Evolutionary conservation across 1,140 invertebrate species (phyloP).

Genomic region (Zophobas morio): DNA sequence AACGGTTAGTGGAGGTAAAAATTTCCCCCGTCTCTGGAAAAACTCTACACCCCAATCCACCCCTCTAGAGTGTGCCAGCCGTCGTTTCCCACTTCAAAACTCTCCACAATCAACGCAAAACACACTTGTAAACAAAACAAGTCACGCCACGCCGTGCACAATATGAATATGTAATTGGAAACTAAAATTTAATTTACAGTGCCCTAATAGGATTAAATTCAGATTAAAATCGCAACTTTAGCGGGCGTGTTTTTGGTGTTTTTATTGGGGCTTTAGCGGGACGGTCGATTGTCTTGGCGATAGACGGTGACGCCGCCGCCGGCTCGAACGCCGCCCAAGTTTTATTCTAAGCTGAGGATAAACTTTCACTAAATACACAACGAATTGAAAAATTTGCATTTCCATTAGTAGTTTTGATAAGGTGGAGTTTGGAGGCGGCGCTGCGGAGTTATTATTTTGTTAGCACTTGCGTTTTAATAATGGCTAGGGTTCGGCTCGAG

Average conservation of each 20-base stretch:
- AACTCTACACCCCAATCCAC: too few relatives aligned
- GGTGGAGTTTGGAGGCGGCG: slow-evolving; percentile 4
- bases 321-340: neutral
- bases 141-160: slow-evolving; percentile 38
- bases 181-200: slow-evolving; percentile 56
- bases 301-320: neutral
- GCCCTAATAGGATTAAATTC: slow-evolving; percentile 55
- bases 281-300: slow-evolving; percentile 1
- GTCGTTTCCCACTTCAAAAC: slow-evolving; percentile 21
- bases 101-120: slow-evolving; percentile 37
- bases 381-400: slow-evolving; percentile 50
- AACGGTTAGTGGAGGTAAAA: too few relatives aligned
- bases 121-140: slow-evolving; percentile 50
- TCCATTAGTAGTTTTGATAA: slow-evolving; percentile 24
- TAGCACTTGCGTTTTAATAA: slow-evolving; percentile 7
- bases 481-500: neutral
- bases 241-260: slow-evolving; percentile 23
- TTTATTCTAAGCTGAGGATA: slow-evolving; percentile 44
- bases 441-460: slow-evolving; percentile 26
- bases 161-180: slow-evolving; percentile 58
- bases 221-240: slow-evolving; percentile 54
- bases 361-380: slow-evolving; percentile 50
- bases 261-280: slow-evolving; percentile 22
- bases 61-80: slow-evolving; percentile 11
- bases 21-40: too few relatives aligned